Percentiles rank a stretch among this genome's conserved stretches.
Evolutionary conservation across 37 sponge, comb jelly and placozoan species (phyloP).

Genomic region (Ianthella basta): DNA sequence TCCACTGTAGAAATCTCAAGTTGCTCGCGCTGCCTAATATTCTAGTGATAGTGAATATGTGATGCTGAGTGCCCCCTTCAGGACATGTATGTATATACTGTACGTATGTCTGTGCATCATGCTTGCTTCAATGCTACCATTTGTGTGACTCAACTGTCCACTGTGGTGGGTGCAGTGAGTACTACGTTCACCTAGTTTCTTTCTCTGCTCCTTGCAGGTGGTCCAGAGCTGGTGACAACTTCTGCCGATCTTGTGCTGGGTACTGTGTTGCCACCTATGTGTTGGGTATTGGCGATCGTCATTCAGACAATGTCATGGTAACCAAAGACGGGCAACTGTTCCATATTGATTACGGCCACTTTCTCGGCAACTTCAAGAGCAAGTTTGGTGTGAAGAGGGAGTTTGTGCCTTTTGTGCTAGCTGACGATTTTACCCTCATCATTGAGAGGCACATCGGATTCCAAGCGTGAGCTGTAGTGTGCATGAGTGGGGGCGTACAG

Average conservation of each 20-base stretch:
- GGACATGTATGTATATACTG: too few relatives aligned
- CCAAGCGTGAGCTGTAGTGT: slow-evolving; percentile 51
- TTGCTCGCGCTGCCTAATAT: too few relatives aligned
- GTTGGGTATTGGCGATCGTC: slow-evolving; percentile 95
- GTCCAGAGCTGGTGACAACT: slow-evolving; percentile 77
- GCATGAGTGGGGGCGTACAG: too few relatives aligned
- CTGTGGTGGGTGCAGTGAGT: too few relatives aligned
- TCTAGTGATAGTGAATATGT: too few relatives aligned
- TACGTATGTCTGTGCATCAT: too few relatives aligned
- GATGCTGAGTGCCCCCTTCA: too few relatives aligned
- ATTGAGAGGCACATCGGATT: slow-evolving; percentile 87
- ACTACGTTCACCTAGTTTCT: too few relatives aligned
- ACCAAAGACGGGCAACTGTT: slow-evolving; percentile 85
- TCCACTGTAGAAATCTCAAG: too few relatives aligned
- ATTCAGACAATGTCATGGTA: slow-evolving; percentile 96
- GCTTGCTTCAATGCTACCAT: too few relatives aligned
- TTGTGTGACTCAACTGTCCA: too few relatives aligned
- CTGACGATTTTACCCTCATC: slow-evolving; percentile 90
- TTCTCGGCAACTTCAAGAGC: slow-evolving; percentile 94
- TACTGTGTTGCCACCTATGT: slow-evolving; percentile 98
- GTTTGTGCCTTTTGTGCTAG: slow-evolving; percentile 92
- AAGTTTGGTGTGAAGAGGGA: slow-evolving; percentile 96
- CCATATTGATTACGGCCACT: slow-evolving; percentile 97
- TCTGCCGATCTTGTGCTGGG: slow-evolving; percentile 93
- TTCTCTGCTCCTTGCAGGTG: too few relatives aligned